Conservation (phyloP, 2,888 invertebrate species). For the Teleogryllus oceanicus region DNA sequence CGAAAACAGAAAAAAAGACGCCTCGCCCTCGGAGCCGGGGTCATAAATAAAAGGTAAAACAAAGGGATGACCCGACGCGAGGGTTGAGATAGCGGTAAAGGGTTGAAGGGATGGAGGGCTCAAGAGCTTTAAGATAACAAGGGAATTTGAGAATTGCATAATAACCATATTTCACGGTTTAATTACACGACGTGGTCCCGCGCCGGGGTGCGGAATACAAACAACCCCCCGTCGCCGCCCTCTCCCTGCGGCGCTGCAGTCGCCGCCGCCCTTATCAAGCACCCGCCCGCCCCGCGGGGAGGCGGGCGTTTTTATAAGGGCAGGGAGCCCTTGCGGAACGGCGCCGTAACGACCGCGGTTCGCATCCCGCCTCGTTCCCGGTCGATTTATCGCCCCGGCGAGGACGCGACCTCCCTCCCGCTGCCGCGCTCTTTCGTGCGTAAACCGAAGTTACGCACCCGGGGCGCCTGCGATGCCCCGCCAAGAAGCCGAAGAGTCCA, state of each 20-base stretch:
- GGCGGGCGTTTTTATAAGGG: neutral
- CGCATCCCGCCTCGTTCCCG: neutral
- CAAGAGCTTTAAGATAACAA: slow-evolving; percentile 31
- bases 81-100: slow-evolving; percentile 23
- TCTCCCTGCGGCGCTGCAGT: neutral
- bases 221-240: slow-evolving; percentile 20
- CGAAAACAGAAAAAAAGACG: slow-evolving; percentile 23
- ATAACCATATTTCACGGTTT: slow-evolving; percentile 35
- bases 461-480: too few species aligned
- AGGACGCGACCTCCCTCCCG: neutral
- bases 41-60: slow-evolving; percentile 25
- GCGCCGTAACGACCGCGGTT: neutral
- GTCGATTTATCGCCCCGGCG: slow-evolving; percentile 1
- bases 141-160: slow-evolving; percentile 35
- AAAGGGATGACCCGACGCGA: slow-evolving; percentile 22
- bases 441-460: too few species aligned
- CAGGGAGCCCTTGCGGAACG: neutral
- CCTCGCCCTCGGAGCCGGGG: slow-evolving; percentile 22
- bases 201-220: slow-evolving; percentile 21
- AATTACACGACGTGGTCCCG: slow-evolving; percentile 28
- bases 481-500: too few species aligned
- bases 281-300: neutral
- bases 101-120: slow-evolving; percentile 22
- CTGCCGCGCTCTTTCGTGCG: too few species aligned
- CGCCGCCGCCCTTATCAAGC: neutral